Evolutionary conservation across 1,140 invertebrate species (phyloP).

Genomic region (Drosophila insularis): DNA sequence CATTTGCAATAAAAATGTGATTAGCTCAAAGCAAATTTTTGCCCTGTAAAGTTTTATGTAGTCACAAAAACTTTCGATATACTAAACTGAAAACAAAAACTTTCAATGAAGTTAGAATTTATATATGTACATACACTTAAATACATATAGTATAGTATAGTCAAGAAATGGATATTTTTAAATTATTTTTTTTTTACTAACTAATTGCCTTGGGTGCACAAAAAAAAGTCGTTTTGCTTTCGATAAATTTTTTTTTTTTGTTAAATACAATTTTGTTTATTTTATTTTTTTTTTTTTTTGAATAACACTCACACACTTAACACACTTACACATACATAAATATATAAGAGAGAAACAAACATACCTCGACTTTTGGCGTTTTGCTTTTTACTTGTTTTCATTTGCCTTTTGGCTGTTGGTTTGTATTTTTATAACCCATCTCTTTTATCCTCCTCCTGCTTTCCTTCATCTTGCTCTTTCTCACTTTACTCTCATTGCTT

Average conservation of each 20-base stretch:
- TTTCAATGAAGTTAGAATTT: background rate
- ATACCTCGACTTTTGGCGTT: slow-evolving; percentile 46
- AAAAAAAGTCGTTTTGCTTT: slow-evolving; percentile 24
- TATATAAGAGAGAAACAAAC: background rate
- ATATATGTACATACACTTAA: too few species aligned
- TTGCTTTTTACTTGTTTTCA: slow-evolving; percentile 49
- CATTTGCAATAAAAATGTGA: background rate
- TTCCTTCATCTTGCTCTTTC: background rate
- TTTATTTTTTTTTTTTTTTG: slow-evolving; percentile 8
- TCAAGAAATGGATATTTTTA: too few species aligned
- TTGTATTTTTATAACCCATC: slow-evolving; percentile 3
- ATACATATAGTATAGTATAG: too few species aligned
- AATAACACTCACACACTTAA: slow-evolving; percentile 26
- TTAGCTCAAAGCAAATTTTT: background rate
- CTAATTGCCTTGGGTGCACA: too few species aligned
- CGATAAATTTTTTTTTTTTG: slow-evolving; percentile 23
- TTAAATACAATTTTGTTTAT: slow-evolving; percentile 32
- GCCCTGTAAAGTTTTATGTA: too few species aligned
- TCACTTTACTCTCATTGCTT: slow-evolving; percentile 24
- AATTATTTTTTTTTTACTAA: too few species aligned
- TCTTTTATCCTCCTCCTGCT: background rate
- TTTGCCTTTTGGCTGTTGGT: slow-evolving; percentile 36
- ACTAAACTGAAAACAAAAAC: background rate
- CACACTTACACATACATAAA: slow-evolving; percentile 21
- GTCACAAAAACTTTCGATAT: background rate